Evolutionary conservation across 2,888 invertebrate species (phyloP), one percentile per base, ranked within the genome.

Genomic region (Ypsolopha sequella): DNA sequence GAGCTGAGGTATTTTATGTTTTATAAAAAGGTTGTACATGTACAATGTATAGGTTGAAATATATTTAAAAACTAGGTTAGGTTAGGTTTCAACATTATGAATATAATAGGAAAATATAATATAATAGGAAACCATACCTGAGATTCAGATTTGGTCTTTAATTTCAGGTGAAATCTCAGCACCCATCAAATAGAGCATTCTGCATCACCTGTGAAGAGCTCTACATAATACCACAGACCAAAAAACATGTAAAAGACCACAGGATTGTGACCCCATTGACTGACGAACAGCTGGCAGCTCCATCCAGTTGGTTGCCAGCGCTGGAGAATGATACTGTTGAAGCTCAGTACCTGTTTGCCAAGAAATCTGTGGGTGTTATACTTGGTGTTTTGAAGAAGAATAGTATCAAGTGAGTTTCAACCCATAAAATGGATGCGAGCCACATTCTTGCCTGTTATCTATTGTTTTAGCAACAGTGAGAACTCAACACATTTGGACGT

Each of bases 331-430:
- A 93, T 49, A 92, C 93, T 59, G 91, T 91, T 33, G 95, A 96
- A 76, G 97, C 97, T 0, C 97, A 97, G 73, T 97, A 94, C 73
- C 89, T 96, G 60, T 97, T 97, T 74, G 89, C 93, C 1, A 86
- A 90, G 56, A 88, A 89, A 55, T 88, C 94, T 34, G 87, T 92
- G 6, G 64, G 85, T 9, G 91, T 92, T 56, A 88, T 96, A 11
- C 67, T 90, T 9, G 84, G 89, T 14, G 90, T 92, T 59, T 78
- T 94, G 33, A 70, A 77, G 35, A 78, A 87, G 55, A 86, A 92
- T 57, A 85, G 88, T 53, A 90, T 91, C 33, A 87, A 75, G 92
- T 91, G 68, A 60, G 65, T 24, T 24, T 24, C 24, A 24, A 24
- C n/a, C n/a, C n/a, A n/a, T n/a, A n/a, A n/a, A n/a, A n/a, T n/a